phyloP scores from a whole-genome alignment of 2,797 vertebrate genomes.

The Muscicapa striata region DNA sequence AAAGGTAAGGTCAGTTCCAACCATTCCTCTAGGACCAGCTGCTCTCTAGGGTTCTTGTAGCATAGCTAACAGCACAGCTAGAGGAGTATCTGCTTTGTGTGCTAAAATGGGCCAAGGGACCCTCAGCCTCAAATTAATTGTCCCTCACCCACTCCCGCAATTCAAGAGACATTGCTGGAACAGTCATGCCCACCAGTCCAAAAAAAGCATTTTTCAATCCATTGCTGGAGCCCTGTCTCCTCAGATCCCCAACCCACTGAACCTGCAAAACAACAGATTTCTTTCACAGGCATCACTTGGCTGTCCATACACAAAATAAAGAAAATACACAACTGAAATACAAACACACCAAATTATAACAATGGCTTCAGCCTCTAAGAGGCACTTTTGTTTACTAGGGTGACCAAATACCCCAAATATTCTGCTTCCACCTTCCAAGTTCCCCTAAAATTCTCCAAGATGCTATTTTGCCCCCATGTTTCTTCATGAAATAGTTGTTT shows the following conservation, averaged over 20 bases:
- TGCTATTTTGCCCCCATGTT: neutral
- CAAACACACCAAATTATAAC: neutral
- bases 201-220: neutral
- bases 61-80: neutral
- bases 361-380: neutral
- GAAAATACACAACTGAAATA: neutral
- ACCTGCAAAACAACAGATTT: neutral
- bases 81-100: neutral
- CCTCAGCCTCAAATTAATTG: neutral
- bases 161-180: neutral
- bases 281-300: neutral
- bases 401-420: neutral
- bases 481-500: neutral
- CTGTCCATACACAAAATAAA: neutral
- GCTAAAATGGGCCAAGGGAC: neutral
- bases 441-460: neutral
- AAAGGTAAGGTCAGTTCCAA: neutral
- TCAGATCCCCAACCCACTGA: neutral
- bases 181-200: neutral
- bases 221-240: neutral
- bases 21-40: neutral
- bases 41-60: neutral
- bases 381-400: neutral
- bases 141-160: neutral
- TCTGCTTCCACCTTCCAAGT: neutral